Conservation (phyloP, 1,140 invertebrate species). For the Bilobella aurantiaca region DNA sequence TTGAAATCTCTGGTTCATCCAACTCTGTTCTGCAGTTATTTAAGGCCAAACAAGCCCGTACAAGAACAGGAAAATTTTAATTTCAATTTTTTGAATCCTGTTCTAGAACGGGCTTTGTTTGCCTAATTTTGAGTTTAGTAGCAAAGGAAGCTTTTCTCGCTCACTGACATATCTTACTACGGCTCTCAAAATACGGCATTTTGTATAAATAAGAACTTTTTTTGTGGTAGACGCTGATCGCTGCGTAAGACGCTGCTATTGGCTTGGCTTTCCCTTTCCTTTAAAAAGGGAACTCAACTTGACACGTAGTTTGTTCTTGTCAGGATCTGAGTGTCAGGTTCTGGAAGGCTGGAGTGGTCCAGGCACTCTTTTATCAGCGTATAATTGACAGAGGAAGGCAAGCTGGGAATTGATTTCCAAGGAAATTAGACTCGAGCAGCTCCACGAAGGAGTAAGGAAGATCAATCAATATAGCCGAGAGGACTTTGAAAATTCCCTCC, state of each 20-base stretch:
- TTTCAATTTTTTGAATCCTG: too few relatives aligned
- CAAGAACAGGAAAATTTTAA: too few relatives aligned
- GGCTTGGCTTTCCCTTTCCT: neutral
- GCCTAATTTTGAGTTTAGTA: too few relatives aligned
- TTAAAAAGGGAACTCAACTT: constrained; percentile 5
- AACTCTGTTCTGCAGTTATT: neutral
- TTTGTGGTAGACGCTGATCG: neutral
- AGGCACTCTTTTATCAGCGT: neutral
- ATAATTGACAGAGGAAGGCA: neutral
- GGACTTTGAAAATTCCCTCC: neutral
- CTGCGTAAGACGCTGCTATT: neutral
- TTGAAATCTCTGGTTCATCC: neutral
- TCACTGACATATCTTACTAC: too few relatives aligned
- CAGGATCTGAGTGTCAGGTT: constrained; percentile 4
- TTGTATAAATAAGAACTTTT: too few relatives aligned
- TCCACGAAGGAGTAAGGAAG: neutral
- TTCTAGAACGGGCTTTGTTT: too few relatives aligned
- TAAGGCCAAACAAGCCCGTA: too few relatives aligned
- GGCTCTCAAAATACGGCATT: too few relatives aligned
- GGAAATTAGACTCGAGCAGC: neutral
- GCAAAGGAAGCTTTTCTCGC: too few relatives aligned
- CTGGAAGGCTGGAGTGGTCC: neutral
- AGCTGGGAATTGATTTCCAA: neutral
- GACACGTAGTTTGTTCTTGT: constrained; percentile 9
- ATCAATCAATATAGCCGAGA: neutral